phyloP scores from a whole-genome alignment of 2,797 vertebrate genomes.

The Darevskia mixta region DNA sequence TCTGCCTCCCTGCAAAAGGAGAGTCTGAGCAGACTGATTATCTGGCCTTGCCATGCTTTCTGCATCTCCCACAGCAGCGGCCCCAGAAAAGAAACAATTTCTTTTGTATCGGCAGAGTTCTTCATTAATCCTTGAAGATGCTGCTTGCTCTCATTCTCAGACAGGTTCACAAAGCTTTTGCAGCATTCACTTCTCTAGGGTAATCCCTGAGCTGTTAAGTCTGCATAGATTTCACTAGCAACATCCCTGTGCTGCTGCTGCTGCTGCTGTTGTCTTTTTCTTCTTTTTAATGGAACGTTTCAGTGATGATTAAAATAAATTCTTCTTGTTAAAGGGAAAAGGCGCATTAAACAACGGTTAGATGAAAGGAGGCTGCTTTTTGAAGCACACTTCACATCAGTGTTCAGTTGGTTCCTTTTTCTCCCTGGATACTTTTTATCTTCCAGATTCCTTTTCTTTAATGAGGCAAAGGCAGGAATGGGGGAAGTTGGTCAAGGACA shows the following conservation, averaged over 20 bases:
- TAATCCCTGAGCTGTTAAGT: slow-evolving; percentile 36
- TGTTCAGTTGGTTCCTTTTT: slow-evolving; percentile 28
- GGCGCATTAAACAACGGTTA: slow-evolving; percentile 51
- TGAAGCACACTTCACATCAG: slow-evolving; percentile 60
- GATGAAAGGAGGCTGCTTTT: slow-evolving; percentile 55
- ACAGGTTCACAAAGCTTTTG: slow-evolving; percentile 27
- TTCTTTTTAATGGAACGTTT: slow-evolving; percentile 50
- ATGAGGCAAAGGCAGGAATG: slow-evolving; percentile 24
- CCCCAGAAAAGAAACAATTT: background rate
- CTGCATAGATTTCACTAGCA: background rate
- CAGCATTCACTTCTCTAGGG: slow-evolving; percentile 29
- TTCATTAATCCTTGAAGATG: background rate
- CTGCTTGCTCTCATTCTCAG: background rate
- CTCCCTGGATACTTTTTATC: slow-evolving; percentile 7
- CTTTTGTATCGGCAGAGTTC: rapidly evolving
- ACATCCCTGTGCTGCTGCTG: background rate
- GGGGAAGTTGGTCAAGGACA: slow-evolving; percentile 53
- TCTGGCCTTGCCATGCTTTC: rapidly evolving
- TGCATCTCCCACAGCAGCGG: background rate
- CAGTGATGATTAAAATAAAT: slow-evolving; percentile 40
- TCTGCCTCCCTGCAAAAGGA: background rate
- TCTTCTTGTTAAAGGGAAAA: slow-evolving; percentile 28
- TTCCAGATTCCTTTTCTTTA: slow-evolving; percentile 46
- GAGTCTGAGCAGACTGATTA: background rate
- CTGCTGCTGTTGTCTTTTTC: too few species aligned